Evolutionary conservation across 2,797 vertebrate genomes (phyloP), one percentile per base, ranked within the genome.

Genomic region (Lacerta agilis): DNA sequence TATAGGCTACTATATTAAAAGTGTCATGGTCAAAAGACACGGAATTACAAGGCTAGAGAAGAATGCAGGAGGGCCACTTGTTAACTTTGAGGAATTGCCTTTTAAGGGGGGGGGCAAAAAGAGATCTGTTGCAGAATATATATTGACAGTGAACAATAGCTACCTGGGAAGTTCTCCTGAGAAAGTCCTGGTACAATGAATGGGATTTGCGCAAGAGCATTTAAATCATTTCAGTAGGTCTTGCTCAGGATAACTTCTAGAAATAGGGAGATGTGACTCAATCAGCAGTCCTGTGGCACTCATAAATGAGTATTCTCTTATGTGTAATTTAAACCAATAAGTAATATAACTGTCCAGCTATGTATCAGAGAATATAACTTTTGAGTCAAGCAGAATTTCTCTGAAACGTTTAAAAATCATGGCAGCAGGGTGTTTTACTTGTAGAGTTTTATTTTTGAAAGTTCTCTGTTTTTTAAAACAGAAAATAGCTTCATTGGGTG

Each of bases 41-140:
- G 64, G 75, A 86, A 90, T 83, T 80, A 55, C 4, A 82, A 58
- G 71, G 3, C 43, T 27, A 33, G 1, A 80, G 38, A 83, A 90
- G 86, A 94, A 87, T 82, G 73, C 33, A 82, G 55, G 25, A 85
- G 86, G 2, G 20, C 29, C 45, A 85, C 27, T 41, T 87, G 79
- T 58, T 89, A 94, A 8, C 71, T 84, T 58, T 85, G 17, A 94
- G 29, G 82, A 89, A 87, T 90, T 93, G 38, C 36, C 72, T 89
- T 89, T 85, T 71, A 86, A 78, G 18, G 69, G 2, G 4, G 71
- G n/a, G 71, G 75, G 38, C 64, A 55, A 83, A 18, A 73, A 87
- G 36, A 89, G 36, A 89, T 72, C 45, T 90, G n/a, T 71, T 73
- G 27, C 49, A 55, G 87, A 1, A 3, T 88, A 8, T 66, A 73